phyloP scores from a whole-genome alignment of 2,113 vertebrate genomes.

The Poeciliopsis prolifica region DNA sequence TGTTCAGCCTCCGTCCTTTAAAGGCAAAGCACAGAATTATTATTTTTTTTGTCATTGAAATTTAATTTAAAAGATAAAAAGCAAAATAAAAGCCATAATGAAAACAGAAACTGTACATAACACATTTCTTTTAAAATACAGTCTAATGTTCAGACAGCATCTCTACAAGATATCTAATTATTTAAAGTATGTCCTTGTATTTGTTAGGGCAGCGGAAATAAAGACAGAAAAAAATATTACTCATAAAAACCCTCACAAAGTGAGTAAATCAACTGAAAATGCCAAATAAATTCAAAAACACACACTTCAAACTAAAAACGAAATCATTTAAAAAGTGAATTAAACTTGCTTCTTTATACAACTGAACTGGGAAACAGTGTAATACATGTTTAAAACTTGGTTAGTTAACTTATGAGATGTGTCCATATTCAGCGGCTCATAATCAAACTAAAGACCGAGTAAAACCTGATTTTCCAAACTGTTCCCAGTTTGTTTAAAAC shows the following conservation, averaged over 20 bases:
- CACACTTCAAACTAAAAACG: constrained; percentile 63
- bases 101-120: constrained; percentile 68
- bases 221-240: background rate
- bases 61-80: constrained; percentile 65
- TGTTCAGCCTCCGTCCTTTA: constrained; percentile 4
- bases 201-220: constrained; percentile 10
- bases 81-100: constrained; percentile 60
- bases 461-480: constrained; percentile 56
- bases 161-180: constrained; percentile 51
- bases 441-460: constrained; percentile 54
- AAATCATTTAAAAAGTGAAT: constrained; percentile 67
- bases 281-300: constrained; percentile 54
- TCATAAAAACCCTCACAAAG: constrained; percentile 27
- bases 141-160: constrained; percentile 51
- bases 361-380: constrained; percentile 48
- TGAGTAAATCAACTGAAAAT: constrained; percentile 48
- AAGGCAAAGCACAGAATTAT: background rate
- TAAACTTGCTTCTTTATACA: constrained; percentile 62
- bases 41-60: constrained; percentile 7
- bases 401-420: constrained; percentile 61
- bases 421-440: constrained; percentile 33
- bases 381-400: constrained; percentile 47
- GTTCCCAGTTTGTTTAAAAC: constrained; percentile 25
- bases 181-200: constrained; percentile 46
- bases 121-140: constrained; percentile 51